phyloP scores from a whole-genome alignment of 2,888 invertebrate genomes.

The Cryptosula pallasiana region DNA sequence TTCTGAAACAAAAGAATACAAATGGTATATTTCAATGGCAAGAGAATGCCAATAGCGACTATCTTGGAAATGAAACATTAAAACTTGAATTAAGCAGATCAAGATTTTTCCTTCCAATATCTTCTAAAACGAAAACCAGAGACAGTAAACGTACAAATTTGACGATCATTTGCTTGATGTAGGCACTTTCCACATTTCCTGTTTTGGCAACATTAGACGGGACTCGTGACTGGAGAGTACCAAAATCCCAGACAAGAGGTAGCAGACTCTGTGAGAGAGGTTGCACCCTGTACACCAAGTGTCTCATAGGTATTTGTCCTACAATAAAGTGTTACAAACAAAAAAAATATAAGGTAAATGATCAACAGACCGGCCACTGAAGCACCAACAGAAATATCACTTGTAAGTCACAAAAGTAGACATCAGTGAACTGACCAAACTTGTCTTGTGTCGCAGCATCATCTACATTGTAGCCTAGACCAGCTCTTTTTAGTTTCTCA shows the following conservation, averaged over 20 bases:
- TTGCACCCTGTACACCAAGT: constrained; percentile 48
- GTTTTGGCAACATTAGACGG: constrained; percentile 34
- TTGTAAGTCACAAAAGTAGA: no score
- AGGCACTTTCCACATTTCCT: constrained; percentile 38
- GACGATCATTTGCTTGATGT: constrained; percentile 45
- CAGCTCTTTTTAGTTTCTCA: constrained; percentile 41
- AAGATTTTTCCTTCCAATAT: no score
- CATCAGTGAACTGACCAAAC: constrained; percentile 32
- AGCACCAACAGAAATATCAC: no score
- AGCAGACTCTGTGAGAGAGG: constrained; percentile 45
- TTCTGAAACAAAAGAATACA: no score
- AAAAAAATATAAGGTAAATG: no score
- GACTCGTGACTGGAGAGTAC: constrained; percentile 38
- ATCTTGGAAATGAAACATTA: no score
- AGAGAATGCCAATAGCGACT: no score
- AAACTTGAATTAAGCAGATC: no score
- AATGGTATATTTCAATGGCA: no score
- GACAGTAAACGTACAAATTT: constrained; percentile 33
- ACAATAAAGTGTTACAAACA: no score
- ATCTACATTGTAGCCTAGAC: constrained; percentile 45
- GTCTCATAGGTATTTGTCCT: constrained; percentile 46
- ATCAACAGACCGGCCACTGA: no score
- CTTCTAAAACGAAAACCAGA: background rate
- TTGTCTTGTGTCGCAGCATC: constrained; percentile 40
- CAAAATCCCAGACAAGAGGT: constrained; percentile 50